These are phyloP conservation scores for Drosophila nigrodunni DNA, from an alignment of 1,140 invertebrate species.

Conservation along the genomic window DNA sequence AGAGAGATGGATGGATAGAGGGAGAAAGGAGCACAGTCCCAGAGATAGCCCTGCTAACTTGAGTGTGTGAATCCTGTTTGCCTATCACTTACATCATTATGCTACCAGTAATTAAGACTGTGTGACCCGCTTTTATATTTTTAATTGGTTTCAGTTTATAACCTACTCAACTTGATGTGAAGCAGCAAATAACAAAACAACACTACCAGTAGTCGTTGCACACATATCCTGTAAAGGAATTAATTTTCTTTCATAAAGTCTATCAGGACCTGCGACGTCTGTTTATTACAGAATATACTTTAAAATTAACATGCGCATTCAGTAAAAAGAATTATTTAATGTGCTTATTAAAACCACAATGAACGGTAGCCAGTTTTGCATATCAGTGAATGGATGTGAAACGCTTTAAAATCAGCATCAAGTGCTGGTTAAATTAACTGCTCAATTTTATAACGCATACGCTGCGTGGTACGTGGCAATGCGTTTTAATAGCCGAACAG, in stretches of 20 bases:
- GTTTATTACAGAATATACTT: slow-evolving; percentile 10
- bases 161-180: background rate
- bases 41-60: background rate
- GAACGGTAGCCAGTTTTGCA: slow-evolving; percentile 11
- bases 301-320: slow-evolving; percentile 23
- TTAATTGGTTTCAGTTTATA: slow-evolving; percentile 61
- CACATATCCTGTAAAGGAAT: background rate
- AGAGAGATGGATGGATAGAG: background rate
- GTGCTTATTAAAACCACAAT: slow-evolving; percentile 57
- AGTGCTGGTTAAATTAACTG: slow-evolving; percentile 61
- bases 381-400: slow-evolving; percentile 32
- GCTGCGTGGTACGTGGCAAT: slow-evolving; percentile 43
- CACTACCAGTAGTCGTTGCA: too few relatives aligned
- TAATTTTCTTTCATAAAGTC: background rate
- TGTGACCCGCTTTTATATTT: slow-evolving; percentile 19
- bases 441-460: slow-evolving; percentile 66
- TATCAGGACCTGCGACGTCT: background rate
- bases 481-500: slow-evolving; percentile 65
- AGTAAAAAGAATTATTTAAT: slow-evolving; percentile 48
- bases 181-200: background rate
- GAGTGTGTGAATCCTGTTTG: slow-evolving; percentile 7
- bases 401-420: background rate
- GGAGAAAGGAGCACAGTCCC: background rate
- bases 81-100: slow-evolving; percentile 51
- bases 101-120: slow-evolving; percentile 40